Evolutionary conservation across 2,797 vertebrate species (phyloP).

Genomic region (Lagorchestes hirsutus): DNA sequence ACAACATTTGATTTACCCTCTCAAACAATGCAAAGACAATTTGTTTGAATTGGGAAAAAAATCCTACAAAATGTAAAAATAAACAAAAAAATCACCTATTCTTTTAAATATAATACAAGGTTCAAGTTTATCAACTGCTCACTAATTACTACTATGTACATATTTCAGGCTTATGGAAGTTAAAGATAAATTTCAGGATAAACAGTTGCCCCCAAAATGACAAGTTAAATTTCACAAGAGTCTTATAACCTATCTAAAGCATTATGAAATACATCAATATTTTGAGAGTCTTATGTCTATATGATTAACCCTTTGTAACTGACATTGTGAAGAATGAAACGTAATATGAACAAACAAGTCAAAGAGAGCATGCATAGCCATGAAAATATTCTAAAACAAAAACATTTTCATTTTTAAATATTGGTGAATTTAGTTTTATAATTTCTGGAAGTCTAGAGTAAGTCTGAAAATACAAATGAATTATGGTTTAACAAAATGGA

Average conservation of each 20-base stretch:
- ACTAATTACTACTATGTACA: too few relatives aligned
- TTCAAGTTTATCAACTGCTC: too few relatives aligned
- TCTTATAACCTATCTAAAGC: too few relatives aligned
- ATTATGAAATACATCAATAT: too few relatives aligned
- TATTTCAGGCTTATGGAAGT: too few relatives aligned
- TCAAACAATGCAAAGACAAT: constrained; percentile 21
- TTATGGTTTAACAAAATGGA: too few relatives aligned
- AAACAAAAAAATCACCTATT: background rate
- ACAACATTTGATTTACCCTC: background rate
- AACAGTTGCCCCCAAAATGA: too few relatives aligned
- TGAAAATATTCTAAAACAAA: constrained; percentile 35
- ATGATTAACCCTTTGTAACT: too few relatives aligned
- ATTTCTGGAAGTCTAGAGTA: constrained; percentile 17
- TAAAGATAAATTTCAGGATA: too few relatives aligned
- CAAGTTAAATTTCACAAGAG: too few relatives aligned
- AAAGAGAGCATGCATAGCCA: background rate
- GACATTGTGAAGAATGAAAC: background rate
- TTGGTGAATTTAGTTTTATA: constrained; percentile 6
- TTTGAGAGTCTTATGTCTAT: too few relatives aligned
- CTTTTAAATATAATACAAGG: too few relatives aligned
- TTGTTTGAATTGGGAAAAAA: background rate
- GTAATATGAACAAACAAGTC: background rate
- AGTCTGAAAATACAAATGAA: constrained; percentile 34
- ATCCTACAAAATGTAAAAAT: background rate
- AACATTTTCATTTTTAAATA: background rate